Conservation (phyloP, 2,888 invertebrate species). For the Orchestes rusci region DNA sequence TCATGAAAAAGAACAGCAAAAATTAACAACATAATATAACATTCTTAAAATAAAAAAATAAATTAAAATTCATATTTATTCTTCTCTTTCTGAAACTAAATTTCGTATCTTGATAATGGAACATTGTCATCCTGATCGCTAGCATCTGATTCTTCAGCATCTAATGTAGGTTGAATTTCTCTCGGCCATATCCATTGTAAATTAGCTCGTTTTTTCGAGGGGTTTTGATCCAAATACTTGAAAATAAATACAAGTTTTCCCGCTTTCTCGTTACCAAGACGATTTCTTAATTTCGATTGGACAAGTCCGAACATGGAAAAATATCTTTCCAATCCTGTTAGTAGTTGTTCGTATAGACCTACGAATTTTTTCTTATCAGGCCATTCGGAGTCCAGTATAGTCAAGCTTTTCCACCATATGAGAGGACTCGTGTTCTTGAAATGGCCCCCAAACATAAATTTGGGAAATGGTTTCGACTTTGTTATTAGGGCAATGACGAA, state of each 20-base stretch:
- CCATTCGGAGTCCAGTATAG: not conserved
- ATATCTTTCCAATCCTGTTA: constrained; percentile 3
- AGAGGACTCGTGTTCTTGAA: not conserved
- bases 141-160: too few relatives aligned
- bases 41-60: too few relatives aligned
- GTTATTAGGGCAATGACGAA: not conserved
- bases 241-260: constrained; percentile 2
- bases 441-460: not conserved
- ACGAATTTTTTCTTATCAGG: not conserved
- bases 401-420: not conserved
- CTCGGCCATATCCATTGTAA: not conserved
- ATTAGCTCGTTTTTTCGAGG: not conserved
- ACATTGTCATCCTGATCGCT: too few relatives aligned
- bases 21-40: too few relatives aligned
- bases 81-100: too few relatives aligned
- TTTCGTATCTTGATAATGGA: too few relatives aligned
- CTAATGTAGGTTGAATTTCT: too few relatives aligned
- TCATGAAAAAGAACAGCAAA: too few relatives aligned
- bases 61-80: too few relatives aligned
- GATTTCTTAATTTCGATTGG: not conserved
- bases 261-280: constrained; percentile 2
- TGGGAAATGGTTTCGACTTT: not conserved
- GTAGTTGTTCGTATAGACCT: not conserved
- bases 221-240: constrained; percentile 1
- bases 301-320: constrained; percentile 1